phyloP scores from a whole-genome alignment of 2,797 vertebrate species.

The Eulemur coronatus region DNA sequence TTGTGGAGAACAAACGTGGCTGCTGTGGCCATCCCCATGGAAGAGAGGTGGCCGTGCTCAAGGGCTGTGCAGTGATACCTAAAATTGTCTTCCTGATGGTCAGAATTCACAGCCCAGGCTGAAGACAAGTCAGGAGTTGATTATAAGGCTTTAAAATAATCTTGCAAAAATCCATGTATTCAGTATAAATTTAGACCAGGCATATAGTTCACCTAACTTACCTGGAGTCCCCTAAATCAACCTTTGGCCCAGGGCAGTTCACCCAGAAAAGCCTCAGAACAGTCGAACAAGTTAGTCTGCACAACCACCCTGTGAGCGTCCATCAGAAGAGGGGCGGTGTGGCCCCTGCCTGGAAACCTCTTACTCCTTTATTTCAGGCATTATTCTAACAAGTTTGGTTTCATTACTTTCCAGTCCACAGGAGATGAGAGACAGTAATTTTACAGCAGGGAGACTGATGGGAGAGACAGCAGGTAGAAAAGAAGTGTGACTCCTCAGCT shows the following conservation, averaged over 20 bases:
- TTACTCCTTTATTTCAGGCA: not conserved
- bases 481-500: not conserved
- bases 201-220: not conserved
- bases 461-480: not conserved
- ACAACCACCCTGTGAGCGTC: not conserved
- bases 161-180: not conserved
- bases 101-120: not conserved
- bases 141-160: not conserved
- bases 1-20: not conserved
- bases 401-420: not conserved
- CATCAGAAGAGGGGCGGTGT: not conserved
- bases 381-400: not conserved
- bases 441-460: not conserved
- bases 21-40: not conserved
- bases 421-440: not conserved
- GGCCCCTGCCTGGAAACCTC: not conserved
- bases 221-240: not conserved
- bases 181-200: not conserved
- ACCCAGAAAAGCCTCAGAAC: not conserved
- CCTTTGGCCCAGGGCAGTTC: not conserved
- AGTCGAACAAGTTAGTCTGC: not conserved
- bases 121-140: not conserved
- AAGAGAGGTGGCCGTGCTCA: not conserved
- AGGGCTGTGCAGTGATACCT: too few relatives aligned
- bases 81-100: not conserved